phyloP scores from a whole-genome alignment of 2,113 vertebrate genomes.

The Mus spicilegus region DNA sequence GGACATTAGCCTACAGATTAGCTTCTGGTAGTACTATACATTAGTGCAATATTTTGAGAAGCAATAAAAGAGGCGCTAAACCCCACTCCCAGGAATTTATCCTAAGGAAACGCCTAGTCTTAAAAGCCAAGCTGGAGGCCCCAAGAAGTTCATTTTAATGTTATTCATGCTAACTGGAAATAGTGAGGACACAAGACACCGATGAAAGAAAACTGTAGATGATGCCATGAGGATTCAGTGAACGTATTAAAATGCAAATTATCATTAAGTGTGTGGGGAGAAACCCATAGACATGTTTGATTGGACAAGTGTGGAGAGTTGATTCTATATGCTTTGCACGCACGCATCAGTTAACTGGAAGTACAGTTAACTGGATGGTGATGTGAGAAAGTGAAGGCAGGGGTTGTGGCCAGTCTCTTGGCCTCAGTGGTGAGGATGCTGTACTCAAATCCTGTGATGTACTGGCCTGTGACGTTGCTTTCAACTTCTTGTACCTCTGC shows the following conservation, averaged over 20 bases:
- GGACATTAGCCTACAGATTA: slow-evolving; percentile 5
- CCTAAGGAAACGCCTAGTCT: neutral
- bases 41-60: neutral
- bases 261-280: neutral
- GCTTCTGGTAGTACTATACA: neutral
- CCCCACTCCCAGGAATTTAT: slow-evolving; percentile 4
- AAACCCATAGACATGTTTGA: neutral
- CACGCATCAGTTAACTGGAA: neutral
- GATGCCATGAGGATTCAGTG: neutral
- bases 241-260: slow-evolving; percentile 60
- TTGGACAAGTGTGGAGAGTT: neutral
- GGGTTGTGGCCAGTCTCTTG: too few relatives aligned
- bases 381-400: neutral
- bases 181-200: neutral
- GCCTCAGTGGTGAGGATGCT: neutral
- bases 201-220: neutral
- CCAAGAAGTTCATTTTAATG: neutral
- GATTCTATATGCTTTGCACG: neutral
- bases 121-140: neutral
- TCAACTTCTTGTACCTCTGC: neutral
- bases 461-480: neutral
- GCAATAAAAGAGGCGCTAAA: slow-evolving; percentile 18
- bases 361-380: neutral
- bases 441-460: neutral
- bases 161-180: neutral